A percentile compares a stretch with the other conserved stretches of the same genome.
Conservation (phyloP, 2,797 vertebrate genomes). For the Takifugu rubripes region DNA sequence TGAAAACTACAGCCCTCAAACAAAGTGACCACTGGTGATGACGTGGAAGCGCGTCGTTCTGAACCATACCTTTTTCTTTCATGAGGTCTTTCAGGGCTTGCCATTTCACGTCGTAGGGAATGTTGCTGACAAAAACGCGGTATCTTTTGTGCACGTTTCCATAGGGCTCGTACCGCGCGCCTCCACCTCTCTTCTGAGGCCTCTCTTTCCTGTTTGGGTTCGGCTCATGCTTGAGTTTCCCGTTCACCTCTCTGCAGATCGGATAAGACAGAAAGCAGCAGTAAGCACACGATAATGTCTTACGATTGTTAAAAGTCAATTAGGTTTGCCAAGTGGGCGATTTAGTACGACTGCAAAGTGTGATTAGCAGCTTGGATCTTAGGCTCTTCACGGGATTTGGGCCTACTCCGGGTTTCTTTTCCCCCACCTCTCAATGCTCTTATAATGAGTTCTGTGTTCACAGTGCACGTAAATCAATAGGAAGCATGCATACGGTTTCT, state of each 20-base stretch:
- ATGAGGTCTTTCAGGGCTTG: slow-evolving; percentile 96
- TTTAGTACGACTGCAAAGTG: too few species aligned
- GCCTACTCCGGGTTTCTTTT: too few species aligned
- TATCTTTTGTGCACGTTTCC: slow-evolving; percentile 82
- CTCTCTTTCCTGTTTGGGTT: slow-evolving; percentile 84
- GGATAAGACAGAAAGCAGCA: neutral
- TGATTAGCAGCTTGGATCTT: too few species aligned
- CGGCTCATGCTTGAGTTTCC: slow-evolving; percentile 81
- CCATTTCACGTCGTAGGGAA: slow-evolving; percentile 98
- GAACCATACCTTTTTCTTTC: slow-evolving; percentile 93
- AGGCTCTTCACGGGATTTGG: too few species aligned
- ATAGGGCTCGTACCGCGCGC: slow-evolving; percentile 90
- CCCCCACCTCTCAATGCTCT: too few species aligned
- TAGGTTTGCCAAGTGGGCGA: too few species aligned
- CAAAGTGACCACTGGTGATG: slow-evolving; percentile 39
- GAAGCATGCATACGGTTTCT: too few species aligned
- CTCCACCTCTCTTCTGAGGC: slow-evolving; percentile 87
- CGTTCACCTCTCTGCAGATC: slow-evolving; percentile 78
- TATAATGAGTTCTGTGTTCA: too few species aligned
- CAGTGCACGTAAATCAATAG: too few species aligned
- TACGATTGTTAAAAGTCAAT: neutral
- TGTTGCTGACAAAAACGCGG: slow-evolving; percentile 96
- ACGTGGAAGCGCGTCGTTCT: neutral
- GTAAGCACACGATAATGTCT: too few species aligned
- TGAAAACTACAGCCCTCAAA: slow-evolving; percentile 42